A percentile compares a stretch with the other conserved stretches of the same genome.
phyloP scores from a whole-genome alignment of 1,140 invertebrate species.

The Megathymus violae region DNA sequence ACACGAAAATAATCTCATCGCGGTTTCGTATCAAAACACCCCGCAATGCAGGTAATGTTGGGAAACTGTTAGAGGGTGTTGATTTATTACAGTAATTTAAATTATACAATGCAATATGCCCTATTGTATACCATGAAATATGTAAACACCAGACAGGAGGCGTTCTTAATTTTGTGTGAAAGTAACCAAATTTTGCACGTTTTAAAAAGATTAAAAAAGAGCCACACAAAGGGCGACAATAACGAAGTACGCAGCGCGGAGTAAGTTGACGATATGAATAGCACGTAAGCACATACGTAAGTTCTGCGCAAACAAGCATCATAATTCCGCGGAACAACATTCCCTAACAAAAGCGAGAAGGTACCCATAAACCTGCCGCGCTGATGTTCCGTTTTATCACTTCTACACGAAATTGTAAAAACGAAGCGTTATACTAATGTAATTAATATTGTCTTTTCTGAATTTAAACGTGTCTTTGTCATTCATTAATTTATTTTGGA shows the following conservation, averaged over 20 bases:
- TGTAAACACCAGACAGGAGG: too few species aligned
- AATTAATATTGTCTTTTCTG: too few species aligned
- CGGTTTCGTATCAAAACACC: conserved; percentile 7
- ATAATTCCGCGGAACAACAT: conserved; percentile 44
- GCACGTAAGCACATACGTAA: conserved; percentile 29
- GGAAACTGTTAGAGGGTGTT: too few species aligned
- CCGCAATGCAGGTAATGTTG: not conserved
- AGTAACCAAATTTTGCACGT: too few species aligned
- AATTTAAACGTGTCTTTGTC: too few species aligned
- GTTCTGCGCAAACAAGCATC: conserved; percentile 9
- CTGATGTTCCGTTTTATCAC: conserved; percentile 40
- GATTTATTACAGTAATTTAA: too few species aligned
- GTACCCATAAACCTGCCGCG: conserved; percentile 52
- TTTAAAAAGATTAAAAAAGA: too few species aligned
- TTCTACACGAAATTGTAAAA: conserved; percentile 12
- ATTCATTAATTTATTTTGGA: too few species aligned
- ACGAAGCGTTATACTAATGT: not conserved
- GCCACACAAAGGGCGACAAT: conserved; percentile 30
- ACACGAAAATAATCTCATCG: not conserved
- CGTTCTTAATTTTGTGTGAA: too few species aligned
- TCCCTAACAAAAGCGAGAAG: conserved; percentile 49
- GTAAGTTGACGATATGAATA: conserved; percentile 8
- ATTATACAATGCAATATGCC: too few species aligned
- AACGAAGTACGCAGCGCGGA: conserved; percentile 7
- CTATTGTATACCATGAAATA: too few species aligned